These are phyloP conservation scores for Dendrocincla fuliginosa DNA, from an alignment of 2,797 vertebrate genomes.

Conservation along the genomic window DNA sequence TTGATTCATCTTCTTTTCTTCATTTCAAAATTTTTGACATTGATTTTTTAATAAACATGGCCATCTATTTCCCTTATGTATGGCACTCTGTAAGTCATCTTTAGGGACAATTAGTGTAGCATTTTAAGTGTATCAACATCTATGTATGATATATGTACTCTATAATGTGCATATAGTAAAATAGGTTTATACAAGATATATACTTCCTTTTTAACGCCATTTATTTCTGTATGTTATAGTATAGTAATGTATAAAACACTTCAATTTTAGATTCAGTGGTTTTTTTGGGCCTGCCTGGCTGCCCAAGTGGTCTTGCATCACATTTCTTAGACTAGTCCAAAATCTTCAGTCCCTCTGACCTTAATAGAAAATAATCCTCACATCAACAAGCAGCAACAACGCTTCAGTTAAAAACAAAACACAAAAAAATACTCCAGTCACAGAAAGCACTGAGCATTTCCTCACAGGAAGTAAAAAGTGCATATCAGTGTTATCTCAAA, in stretches of 20 bases:
- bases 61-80: background rate
- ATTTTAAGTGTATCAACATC: background rate
- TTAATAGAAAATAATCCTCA: background rate
- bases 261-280: background rate
- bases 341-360: background rate
- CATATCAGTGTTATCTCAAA: background rate
- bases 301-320: background rate
- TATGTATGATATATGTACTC: background rate
- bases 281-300: background rate
- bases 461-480: constrained; percentile 23
- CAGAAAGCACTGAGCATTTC: constrained; percentile 27
- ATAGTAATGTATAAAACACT: background rate
- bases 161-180: background rate
- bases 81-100: background rate
- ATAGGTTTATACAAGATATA: background rate
- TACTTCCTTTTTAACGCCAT: background rate
- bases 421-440: background rate
- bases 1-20: background rate
- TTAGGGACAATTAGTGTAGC: background rate
- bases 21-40: background rate
- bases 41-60: background rate
- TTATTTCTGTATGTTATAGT: background rate
- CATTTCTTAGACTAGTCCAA: background rate
- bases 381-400: background rate
- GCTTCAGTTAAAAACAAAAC: background rate